phyloP scores from a whole-genome alignment of 1,140 invertebrate genomes.

The Monomorium pharaonis region DNA sequence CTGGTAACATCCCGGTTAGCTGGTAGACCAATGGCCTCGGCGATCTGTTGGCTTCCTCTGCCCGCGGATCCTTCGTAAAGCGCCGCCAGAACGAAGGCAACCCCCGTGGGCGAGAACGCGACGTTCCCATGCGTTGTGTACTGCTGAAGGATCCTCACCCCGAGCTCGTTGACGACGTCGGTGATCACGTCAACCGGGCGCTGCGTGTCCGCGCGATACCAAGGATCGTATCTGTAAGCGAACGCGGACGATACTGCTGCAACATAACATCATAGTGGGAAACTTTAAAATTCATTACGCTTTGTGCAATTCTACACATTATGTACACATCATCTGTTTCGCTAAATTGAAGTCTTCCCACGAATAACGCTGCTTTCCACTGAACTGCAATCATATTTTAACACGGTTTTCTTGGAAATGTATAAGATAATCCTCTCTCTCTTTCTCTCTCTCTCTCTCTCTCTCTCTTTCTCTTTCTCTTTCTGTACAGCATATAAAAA shows the following conservation, averaged over 20 bases:
- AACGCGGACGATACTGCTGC: slow-evolving; percentile 58
- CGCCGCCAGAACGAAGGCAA: slow-evolving; percentile 91
- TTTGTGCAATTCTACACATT: not conserved
- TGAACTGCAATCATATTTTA: not conserved
- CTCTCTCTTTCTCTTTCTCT: not conserved
- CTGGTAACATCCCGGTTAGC: slow-evolving; percentile 89
- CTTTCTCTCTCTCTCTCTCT: not conserved
- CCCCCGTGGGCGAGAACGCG: slow-evolving; percentile 93
- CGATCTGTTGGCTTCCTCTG: slow-evolving; percentile 89
- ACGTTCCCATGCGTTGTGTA: slow-evolving; percentile 90
- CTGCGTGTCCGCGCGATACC: slow-evolving; percentile 70
- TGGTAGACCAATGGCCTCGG: slow-evolving; percentile 88
- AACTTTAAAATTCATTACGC: slow-evolving; percentile 12
- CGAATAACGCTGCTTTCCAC: slow-evolving; percentile 2
- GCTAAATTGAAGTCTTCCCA: not conserved
- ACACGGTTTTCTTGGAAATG: not conserved
- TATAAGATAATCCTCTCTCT: not conserved
- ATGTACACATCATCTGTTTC: not conserved
- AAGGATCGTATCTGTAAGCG: slow-evolving; percentile 71
- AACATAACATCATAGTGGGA: slow-evolving; percentile 29
- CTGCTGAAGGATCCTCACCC: slow-evolving; percentile 87
- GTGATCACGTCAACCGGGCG: slow-evolving; percentile 90
- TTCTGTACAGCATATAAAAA: not conserved
- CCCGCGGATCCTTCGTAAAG: slow-evolving; percentile 91
- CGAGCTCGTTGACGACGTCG: slow-evolving; percentile 91